Base-by-base conservation (phyloP, 2,113 vertebrate genomes). In the Hemiscyllium ocellatum region DNA sequence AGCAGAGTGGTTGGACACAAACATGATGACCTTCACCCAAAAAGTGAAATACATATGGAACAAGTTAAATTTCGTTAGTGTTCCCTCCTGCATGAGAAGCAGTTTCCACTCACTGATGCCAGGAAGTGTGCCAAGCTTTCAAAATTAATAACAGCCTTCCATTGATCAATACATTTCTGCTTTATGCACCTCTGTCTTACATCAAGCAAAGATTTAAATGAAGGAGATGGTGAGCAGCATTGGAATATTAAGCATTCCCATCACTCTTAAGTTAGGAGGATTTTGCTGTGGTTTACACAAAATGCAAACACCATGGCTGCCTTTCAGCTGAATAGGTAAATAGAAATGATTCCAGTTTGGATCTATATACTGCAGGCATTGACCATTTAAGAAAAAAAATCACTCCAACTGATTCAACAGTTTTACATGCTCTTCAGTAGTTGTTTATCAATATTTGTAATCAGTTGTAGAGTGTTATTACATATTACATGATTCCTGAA, bases 11-110 rank as follows among this genome's bases (percentile, higher is more conserved):
- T 96, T 93, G 96, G 97, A 96, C 96, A 97, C 96, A 95, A 83
- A 95, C 0, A 0, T 95, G 96, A 12, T 3, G 95, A 97, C 97
- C 97, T 98, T 97, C 96, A 97, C 96, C 96, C 96, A 95, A 96
- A 96, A 97, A 96, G 20, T 94, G 91, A 37, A 96, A 96, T 17
- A 96, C 96, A 95, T 37, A 72, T 95, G 95, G 29, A 15, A 50
- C 80, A 96, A 5, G 83, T 93, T 76, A 20, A 47, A 33, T 69
- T 65, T 37, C 37, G n/a, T 50, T 95, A 5, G 1, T 0, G 0
- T 20, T 95, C 85, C 42, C 96, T 65, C 1, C 29, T 29, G 85
- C 56, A 83, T 50, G 61, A 93, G 76, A 68, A 15, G 0, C 0
- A 50, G 50, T 4, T 56, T 24, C 37, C 2, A 94, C 86, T 78